These are phyloP conservation scores for Blastobasis adustella DNA, from an alignment of 2,888 invertebrate species.

Conservation along the genomic window DNA sequence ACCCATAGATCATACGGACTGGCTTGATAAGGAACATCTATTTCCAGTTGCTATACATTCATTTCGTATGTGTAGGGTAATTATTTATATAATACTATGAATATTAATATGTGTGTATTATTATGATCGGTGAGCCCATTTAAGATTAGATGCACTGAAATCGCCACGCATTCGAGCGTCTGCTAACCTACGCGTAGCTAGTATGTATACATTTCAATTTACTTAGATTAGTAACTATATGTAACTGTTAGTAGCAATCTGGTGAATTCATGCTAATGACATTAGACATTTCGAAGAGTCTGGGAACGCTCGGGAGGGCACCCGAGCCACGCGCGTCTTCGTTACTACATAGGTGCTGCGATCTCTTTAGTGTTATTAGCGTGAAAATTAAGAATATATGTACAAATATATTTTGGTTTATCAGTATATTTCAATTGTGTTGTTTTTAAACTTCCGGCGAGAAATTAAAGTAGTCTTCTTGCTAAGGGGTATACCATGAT, in stretches of 20 bases:
- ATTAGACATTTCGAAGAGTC: slow-evolving; percentile 7
- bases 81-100: too few relatives aligned
- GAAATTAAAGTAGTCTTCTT: slow-evolving; percentile 60
- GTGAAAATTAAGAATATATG: slow-evolving; percentile 44
- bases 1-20: too few relatives aligned
- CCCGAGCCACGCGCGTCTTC: neutral
- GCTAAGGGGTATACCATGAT: slow-evolving; percentile 70
- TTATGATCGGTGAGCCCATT: slow-evolving; percentile 16
- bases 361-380: slow-evolving; percentile 19
- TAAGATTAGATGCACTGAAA: slow-evolving; percentile 52
- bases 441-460: slow-evolving; percentile 61
- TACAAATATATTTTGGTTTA: slow-evolving; percentile 61
- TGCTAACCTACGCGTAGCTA: slow-evolving; percentile 56
- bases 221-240: slow-evolving; percentile 51
- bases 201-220: slow-evolving; percentile 56
- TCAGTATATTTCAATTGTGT: slow-evolving; percentile 43
- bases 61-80: too few relatives aligned
- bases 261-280: slow-evolving; percentile 13
- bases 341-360: too few relatives aligned
- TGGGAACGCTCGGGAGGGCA: neutral
- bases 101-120: too few relatives aligned
- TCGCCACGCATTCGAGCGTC: slow-evolving; percentile 52
- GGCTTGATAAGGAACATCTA: too few relatives aligned
- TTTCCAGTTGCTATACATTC: too few relatives aligned
- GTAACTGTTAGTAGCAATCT: slow-evolving; percentile 37